These are phyloP conservation scores for Epinotia demarniana DNA, from an alignment of 2,888 invertebrate genomes.

Conservation along the genomic window DNA sequence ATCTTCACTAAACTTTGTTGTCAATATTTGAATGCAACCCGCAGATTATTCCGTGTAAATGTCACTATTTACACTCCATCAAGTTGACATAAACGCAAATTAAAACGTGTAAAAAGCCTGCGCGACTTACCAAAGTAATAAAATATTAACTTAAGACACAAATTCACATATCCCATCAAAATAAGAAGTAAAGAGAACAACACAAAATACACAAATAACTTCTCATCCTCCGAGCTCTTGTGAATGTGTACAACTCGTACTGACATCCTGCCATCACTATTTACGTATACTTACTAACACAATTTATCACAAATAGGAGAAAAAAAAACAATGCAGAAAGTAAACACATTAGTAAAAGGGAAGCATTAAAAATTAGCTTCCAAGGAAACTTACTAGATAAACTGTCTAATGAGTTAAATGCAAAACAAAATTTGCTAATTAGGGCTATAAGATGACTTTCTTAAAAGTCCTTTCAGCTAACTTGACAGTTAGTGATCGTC, in stretches of 20 bases:
- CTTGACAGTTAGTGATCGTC: too few relatives aligned
- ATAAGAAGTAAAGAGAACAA: slow-evolving; percentile 54
- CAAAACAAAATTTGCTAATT: slow-evolving; percentile 38
- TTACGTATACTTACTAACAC: not conserved
- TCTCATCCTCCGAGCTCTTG: slow-evolving; percentile 44
- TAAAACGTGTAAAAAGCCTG: not conserved
- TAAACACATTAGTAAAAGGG: slow-evolving; percentile 34
- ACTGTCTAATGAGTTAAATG: slow-evolving; percentile 19
- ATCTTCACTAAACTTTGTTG: not conserved
- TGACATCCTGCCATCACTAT: slow-evolving; percentile 26
- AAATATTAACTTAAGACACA: slow-evolving; percentile 63
- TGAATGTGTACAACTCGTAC: not conserved
- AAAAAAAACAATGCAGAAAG: not conserved
- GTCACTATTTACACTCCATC: too few relatives aligned
- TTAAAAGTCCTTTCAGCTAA: too few relatives aligned
- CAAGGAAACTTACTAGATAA: slow-evolving; percentile 4
- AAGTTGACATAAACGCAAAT: not conserved
- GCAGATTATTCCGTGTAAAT: too few relatives aligned
- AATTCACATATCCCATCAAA: slow-evolving; percentile 59
- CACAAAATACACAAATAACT: slow-evolving; percentile 52
- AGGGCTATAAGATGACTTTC: not conserved
- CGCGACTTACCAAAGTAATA: slow-evolving; percentile 65
- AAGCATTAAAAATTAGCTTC: slow-evolving; percentile 4
- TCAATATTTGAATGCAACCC: not conserved
- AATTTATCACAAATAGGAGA: not conserved